phyloP scores from a whole-genome alignment of 2,797 vertebrate species.

The Danionella dracula region DNA sequence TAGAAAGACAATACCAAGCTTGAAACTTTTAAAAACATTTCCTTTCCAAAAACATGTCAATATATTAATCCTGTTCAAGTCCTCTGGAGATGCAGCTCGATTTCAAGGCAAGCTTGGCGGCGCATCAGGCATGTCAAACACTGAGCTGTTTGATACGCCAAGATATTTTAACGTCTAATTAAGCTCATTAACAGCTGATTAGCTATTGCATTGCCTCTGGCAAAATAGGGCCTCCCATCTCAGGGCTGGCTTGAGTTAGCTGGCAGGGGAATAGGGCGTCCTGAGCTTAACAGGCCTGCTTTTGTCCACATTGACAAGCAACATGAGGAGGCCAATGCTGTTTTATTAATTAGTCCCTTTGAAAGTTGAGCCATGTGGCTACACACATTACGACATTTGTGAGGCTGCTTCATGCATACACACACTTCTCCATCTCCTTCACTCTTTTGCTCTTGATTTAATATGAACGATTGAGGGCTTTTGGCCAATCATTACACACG shows the following conservation, averaged over 20 bases:
- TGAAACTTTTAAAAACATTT: no score
- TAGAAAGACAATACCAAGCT: no score
- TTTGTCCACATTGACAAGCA: slow-evolving; percentile 50
- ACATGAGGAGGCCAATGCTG: slow-evolving; percentile 44
- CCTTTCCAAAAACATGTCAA: not conserved
- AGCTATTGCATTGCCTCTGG: slow-evolving; percentile 63
- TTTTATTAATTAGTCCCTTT: slow-evolving; percentile 53
- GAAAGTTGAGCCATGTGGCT: slow-evolving; percentile 48
- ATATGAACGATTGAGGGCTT: not conserved
- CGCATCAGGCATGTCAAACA: slow-evolving; percentile 65
- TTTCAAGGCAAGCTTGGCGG: slow-evolving; percentile 18
- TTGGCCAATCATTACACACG: slow-evolving; percentile 34
- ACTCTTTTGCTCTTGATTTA: not conserved
- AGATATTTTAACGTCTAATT: slow-evolving; percentile 79
- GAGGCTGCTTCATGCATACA: slow-evolving; percentile 27
- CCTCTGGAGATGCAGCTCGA: not conserved
- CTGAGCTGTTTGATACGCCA: slow-evolving; percentile 65
- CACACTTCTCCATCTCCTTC: slow-evolving; percentile 13
- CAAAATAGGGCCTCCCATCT: slow-evolving; percentile 44
- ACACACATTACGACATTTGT: slow-evolving; percentile 45
- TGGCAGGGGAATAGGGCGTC: slow-evolving; percentile 42
- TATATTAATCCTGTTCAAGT: no score
- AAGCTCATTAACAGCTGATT: slow-evolving; percentile 79
- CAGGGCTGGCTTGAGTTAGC: slow-evolving; percentile 45
- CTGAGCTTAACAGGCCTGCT: slow-evolving; percentile 48